phyloP scores from a whole-genome alignment of 1,140 invertebrate genomes.

The Heliconius congener region DNA sequence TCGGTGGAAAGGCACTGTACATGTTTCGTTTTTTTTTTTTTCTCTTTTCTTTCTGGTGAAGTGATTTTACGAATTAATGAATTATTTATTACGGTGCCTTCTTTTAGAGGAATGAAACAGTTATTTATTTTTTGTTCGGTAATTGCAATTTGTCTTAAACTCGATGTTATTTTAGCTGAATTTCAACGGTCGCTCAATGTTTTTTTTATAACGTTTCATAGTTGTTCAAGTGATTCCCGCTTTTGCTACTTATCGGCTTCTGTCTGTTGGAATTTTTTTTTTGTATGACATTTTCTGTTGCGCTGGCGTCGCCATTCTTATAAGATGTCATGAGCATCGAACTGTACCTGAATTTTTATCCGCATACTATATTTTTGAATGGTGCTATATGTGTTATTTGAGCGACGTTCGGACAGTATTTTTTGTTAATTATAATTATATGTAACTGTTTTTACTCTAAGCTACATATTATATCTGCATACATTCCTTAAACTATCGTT shows the following conservation, averaged over 20 bases:
- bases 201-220: constrained; percentile 25
- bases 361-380: constrained; percentile 27
- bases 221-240: constrained; percentile 32
- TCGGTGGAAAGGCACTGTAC: not conserved
- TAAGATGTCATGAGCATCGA: constrained; percentile 20
- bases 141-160: not conserved
- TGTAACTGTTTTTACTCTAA: constrained; percentile 32
- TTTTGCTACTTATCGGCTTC: constrained; percentile 34
- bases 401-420: constrained; percentile 9
- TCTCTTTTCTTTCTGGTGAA: not conserved
- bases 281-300: constrained; percentile 33
- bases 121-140: constrained; percentile 2
- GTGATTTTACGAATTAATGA: constrained; percentile 11
- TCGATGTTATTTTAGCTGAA: not conserved
- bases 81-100: not conserved
- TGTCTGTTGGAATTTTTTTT: constrained; percentile 18
- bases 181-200: constrained; percentile 4
- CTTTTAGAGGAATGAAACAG: not conserved
- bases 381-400: constrained; percentile 24
- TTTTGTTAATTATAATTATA: not conserved
- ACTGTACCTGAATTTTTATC: constrained; percentile 27
- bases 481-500: constrained; percentile 66
- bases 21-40: not conserved
- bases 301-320: constrained; percentile 24
- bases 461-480: constrained; percentile 49